Evolutionary conservation across 1,140 invertebrate genomes (phyloP).

Genomic region (Bombus impatiens): DNA sequence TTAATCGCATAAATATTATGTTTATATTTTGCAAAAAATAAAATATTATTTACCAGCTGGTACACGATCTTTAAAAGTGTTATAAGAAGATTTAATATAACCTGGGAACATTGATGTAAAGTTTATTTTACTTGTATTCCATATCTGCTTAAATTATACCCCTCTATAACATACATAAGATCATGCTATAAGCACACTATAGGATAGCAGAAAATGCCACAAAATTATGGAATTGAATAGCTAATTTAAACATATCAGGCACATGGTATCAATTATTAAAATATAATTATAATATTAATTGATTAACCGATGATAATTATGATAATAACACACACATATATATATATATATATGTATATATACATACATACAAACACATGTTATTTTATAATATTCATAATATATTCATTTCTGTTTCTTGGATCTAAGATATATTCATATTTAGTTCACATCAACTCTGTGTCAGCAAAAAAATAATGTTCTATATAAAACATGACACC

Average conservation of each 20-base stretch:
- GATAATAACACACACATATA: too few species aligned
- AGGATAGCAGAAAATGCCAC: neutral
- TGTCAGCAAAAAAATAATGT: neutral
- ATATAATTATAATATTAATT: neutral
- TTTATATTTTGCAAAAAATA: conserved; percentile 23
- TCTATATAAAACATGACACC: neutral
- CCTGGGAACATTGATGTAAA: conserved; percentile 33
- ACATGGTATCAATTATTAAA: too few species aligned
- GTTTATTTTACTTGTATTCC: conserved; percentile 8
- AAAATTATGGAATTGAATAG: neutral
- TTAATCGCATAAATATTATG: neutral
- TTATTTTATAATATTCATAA: neutral
- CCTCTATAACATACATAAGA: conserved; percentile 33
- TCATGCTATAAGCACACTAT: neutral
- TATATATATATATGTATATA: too few species aligned
- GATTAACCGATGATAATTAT: neutral
- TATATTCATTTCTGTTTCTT: neutral
- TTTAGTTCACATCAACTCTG: too few species aligned
- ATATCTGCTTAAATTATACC: conserved; percentile 21
- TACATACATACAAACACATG: neutral
- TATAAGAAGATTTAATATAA: conserved; percentile 48
- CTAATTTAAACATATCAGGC: neutral
- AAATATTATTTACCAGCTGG: conserved; percentile 45
- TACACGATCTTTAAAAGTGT: conserved; percentile 54
- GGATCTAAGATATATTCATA: neutral